Percentiles rank a stretch among this genome's conserved stretches.
These are phyloP conservation scores for Encarsia formosa DNA, from an alignment of 2,888 invertebrate species.

Conservation along the genomic window DNA sequence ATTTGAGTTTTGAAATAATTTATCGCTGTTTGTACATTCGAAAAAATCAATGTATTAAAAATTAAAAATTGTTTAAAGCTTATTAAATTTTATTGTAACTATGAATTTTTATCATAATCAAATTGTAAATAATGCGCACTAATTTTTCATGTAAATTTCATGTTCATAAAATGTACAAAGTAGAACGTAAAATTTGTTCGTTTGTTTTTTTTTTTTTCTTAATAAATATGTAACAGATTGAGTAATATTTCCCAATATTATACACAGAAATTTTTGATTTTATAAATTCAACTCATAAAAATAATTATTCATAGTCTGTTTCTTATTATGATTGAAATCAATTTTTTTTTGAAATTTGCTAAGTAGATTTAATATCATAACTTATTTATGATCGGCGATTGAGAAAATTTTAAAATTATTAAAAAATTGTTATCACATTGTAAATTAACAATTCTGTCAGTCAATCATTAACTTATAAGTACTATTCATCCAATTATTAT, in stretches of 20 bases:
- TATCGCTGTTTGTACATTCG: conserved; percentile 26
- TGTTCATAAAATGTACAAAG: conserved; percentile 28
- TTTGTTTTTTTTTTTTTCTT: background rate
- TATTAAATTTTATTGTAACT: conserved; percentile 36
- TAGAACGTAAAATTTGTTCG: too few relatives aligned
- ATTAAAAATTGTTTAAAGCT: conserved; percentile 21
- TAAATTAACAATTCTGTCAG: too few relatives aligned
- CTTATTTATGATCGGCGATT: too few relatives aligned
- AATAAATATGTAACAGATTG: too few relatives aligned
- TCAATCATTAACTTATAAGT: too few relatives aligned
- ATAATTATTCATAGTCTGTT: background rate
- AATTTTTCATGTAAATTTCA: conserved; percentile 23
- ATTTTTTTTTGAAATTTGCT: too few relatives aligned
- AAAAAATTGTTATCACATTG: too few relatives aligned
- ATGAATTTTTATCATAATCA: conserved; percentile 16
- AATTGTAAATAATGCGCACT: conserved; percentile 22
- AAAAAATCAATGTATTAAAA: conserved; percentile 19
- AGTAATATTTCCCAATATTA: too few relatives aligned
- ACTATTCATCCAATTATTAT: too few relatives aligned
- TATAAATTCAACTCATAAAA: background rate
- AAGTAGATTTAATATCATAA: too few relatives aligned
- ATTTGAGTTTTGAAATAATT: conserved; percentile 24
- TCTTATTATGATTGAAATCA: background rate
- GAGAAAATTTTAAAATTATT: too few relatives aligned
- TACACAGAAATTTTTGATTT: background rate